Percentiles rank a stretch among this genome's conserved stretches.
These are phyloP conservation scores for Oreochromis niloticus DNA, from an alignment of 2,113 vertebrate species.

Conservation along the genomic window DNA sequence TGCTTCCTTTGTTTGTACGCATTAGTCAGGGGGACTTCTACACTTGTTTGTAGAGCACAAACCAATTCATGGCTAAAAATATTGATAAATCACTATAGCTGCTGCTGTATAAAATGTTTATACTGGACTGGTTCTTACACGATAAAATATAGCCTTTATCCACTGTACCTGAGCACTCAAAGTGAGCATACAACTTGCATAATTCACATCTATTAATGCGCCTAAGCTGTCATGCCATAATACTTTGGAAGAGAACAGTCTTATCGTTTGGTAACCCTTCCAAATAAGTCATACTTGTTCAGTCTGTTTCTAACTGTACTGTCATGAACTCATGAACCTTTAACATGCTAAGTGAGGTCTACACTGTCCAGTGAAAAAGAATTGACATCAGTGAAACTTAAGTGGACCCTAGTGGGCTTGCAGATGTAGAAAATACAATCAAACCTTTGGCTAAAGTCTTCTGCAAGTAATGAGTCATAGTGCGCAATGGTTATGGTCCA, in stretches of 20 bases:
- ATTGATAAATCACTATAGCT: neutral
- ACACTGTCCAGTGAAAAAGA: neutral
- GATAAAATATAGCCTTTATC: neutral
- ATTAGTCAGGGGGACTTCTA: neutral
- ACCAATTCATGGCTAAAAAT: neutral
- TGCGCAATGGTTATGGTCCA: rapidly evolving
- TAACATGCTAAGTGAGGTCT: neutral
- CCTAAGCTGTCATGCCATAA: neutral
- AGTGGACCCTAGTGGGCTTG: neutral
- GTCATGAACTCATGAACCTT: neutral
- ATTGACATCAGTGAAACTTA: neutral
- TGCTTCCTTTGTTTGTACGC: neutral
- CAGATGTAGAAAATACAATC: neutral
- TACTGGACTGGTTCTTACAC: neutral
- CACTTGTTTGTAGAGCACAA: neutral
- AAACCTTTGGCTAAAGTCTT: neutral
- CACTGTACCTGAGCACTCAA: neutral
- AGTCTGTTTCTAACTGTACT: neutral
- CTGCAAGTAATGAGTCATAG: neutral
- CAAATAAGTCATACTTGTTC: neutral
- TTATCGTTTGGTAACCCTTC: neutral
- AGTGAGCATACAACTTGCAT: neutral
- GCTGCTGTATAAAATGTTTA: neutral
- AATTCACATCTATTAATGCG: neutral
- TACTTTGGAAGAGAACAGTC: neutral